Conservation (phyloP, 2,888 invertebrate species). For the Parapristionchus giblindavisi region DNA sequence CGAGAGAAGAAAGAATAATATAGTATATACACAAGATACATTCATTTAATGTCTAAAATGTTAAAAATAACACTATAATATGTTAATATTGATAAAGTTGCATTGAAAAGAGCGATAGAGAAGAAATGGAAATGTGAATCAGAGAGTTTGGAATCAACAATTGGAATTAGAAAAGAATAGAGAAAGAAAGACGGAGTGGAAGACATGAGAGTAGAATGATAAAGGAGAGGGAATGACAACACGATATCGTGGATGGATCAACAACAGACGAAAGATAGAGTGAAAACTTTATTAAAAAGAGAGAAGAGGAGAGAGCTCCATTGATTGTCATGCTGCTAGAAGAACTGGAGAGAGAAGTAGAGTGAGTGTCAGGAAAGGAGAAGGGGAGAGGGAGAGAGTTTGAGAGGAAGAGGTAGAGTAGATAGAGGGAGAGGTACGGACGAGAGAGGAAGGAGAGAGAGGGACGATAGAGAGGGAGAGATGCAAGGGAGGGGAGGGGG, state of each 20-base stretch:
- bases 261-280: constrained; percentile 37
- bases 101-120: no score
- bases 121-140: no score
- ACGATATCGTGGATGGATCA: no score
- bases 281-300: not conserved
- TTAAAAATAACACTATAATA: no score
- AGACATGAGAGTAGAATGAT: not conserved
- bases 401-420: no score
- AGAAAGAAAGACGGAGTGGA: constrained; percentile 14
- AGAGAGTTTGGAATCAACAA: constrained; percentile 12
- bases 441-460: constrained; percentile 39
- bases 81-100: no score
- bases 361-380: constrained; percentile 31
- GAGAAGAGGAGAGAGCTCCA: constrained; percentile 14
- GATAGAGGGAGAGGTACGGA: constrained; percentile 38
- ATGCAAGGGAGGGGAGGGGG: not conserved
- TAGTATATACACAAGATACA: no score
- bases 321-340: constrained; percentile 37
- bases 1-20: no score
- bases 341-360: constrained; percentile 30
- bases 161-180: not conserved
- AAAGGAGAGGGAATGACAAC: no score
- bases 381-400: constrained; percentile 37
- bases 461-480: constrained; percentile 1
- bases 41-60: no score